Base-by-base conservation (phyloP, 2,888 invertebrate species). In the Scelioninae gen. 2 region DNA sequence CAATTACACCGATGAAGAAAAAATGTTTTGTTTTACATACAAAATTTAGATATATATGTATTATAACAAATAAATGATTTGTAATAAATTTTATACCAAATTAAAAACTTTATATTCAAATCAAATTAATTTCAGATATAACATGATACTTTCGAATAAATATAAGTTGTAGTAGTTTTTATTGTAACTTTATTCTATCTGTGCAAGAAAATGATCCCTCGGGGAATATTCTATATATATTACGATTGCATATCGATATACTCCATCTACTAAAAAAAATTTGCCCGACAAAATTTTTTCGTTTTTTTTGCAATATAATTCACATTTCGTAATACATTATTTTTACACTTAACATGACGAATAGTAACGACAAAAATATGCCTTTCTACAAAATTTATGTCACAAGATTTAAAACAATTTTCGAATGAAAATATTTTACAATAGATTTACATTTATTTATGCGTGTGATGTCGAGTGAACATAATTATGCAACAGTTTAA, bases 241-340 rank as follows among this genome's bases (percentile, higher is more conserved):
- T 9, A 9, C 31, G 10, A 2, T 5, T 31, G 31, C 10, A 31
- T 31, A 7, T 9, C 31, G 9, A 31, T 9, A 2, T 7, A 31
- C 1, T 31, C 5, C 10, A 4, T 9, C 31, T 31, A 9, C 31
- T 7, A 31, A 31, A 31, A 22, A 22, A 22, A n/a, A n/a, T n/a
- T n/a, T n/a, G n/a, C n/a, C n/a, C n/a, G n/a, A n/a, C n/a, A n/a
- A n/a, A n/a, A n/a, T n/a, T n/a, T n/a, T n/a, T 22, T 22, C 22
- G 22, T n/a, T n/a, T n/a, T 22, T 22, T 22, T 22, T 4, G 3
- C 22, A 22, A 22, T 4, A 37, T 37, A 4, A 37, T 2, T 13
- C 5, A 37, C 37, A 4, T 37, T 37, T 37, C 37, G 9, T 37
- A 37, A 37, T 4, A 4, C 16, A 37, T 37, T 37, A 37, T 37